phyloP scores from a whole-genome alignment of 1,140 invertebrate species.

The Samia ricini region DNA sequence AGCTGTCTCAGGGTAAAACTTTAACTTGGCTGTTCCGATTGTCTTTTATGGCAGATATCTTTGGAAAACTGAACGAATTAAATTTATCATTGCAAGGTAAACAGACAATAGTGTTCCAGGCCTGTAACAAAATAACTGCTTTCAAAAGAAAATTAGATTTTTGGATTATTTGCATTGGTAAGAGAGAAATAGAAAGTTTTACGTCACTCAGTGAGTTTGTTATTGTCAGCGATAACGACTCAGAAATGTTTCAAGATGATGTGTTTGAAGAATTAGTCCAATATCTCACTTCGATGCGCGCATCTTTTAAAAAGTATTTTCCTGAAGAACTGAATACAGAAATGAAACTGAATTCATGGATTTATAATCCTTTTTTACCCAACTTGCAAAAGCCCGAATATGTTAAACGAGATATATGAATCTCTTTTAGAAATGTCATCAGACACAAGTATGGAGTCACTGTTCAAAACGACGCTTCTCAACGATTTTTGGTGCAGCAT shows the following conservation, averaged over 20 bases:
- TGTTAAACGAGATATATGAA: conserved; percentile 32
- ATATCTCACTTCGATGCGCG: conserved; percentile 24
- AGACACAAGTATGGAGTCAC: conserved; percentile 30
- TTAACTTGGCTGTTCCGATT: conserved; percentile 31
- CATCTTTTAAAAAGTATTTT: conserved; percentile 28
- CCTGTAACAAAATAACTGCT: conserved; percentile 30
- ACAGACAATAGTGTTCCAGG: conserved; percentile 30
- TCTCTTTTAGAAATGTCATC: conserved; percentile 31
- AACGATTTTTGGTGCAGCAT: conserved; percentile 32
- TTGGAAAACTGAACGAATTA: conserved; percentile 34
- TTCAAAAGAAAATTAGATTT: conserved; percentile 37
- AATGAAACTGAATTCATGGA: conserved; percentile 27
- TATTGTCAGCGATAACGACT: conserved; percentile 27
- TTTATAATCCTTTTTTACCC: conserved; percentile 31
- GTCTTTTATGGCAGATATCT: conserved; percentile 28
- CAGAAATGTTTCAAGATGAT: conserved; percentile 29
- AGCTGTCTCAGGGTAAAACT: conserved; percentile 50
- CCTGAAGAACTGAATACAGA: conserved; percentile 22
- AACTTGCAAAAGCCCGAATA: conserved; percentile 34
- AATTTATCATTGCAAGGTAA: conserved; percentile 33
- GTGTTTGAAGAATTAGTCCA: conserved; percentile 26
- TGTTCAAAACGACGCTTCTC: conserved; percentile 24
- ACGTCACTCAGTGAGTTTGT: conserved; percentile 29
- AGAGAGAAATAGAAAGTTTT: conserved; percentile 32
- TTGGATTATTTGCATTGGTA: conserved; percentile 31